Percentiles rank a stretch among this genome's conserved stretches.
Conservation (phyloP, 1,140 invertebrate species). For the Melanaphis sacchari region DNA sequence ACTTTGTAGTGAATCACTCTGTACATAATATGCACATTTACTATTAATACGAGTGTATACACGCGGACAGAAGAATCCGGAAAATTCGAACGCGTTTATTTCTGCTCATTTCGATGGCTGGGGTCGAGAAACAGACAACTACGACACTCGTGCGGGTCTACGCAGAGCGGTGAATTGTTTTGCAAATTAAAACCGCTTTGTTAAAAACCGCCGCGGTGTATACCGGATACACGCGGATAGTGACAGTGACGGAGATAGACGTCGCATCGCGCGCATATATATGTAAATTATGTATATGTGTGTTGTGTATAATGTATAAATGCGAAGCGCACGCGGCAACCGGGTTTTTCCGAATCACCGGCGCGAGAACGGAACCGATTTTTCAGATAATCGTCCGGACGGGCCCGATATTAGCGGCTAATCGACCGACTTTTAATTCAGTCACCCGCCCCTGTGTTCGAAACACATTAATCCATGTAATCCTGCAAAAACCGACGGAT, state of each 20-base stretch:
- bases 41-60: background rate
- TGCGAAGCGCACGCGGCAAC: background rate
- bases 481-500: background rate
- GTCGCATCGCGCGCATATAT: background rate
- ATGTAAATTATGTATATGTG: background rate
- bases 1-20: too few species aligned
- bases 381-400: slow-evolving; percentile 57
- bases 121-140: background rate
- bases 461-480: slow-evolving; percentile 53
- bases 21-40: too few species aligned
- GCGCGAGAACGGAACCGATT: slow-evolving; percentile 53
- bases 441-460: background rate
- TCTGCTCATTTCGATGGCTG: background rate
- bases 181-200: slow-evolving; percentile 46
- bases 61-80: background rate
- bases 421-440: slow-evolving; percentile 55
- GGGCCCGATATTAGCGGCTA: slow-evolving; percentile 41
- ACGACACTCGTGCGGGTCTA: background rate
- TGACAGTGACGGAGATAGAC: slow-evolving; percentile 12
- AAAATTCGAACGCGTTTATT: slow-evolving; percentile 16
- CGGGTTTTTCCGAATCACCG: slow-evolving; percentile 40
- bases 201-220: background rate
- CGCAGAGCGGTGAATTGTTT: background rate
- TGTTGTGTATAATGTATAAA: background rate
- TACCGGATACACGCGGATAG: background rate